Base-by-base conservation (phyloP, 1,140 invertebrate species). In the Lutraria rhynchaena region DNA sequence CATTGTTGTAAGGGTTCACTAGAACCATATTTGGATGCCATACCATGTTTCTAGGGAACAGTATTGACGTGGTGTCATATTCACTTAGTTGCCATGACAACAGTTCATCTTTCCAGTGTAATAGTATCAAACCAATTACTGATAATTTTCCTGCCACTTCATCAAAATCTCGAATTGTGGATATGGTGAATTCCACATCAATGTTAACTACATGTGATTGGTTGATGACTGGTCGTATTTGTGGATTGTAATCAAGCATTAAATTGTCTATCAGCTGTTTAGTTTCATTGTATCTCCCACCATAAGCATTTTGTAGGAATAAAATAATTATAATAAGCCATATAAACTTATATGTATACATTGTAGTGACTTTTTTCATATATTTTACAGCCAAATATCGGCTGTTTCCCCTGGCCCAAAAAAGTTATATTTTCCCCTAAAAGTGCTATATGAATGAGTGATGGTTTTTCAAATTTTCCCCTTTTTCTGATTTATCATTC, bases 121-220 rank as follows among this genome's bases (percentile, higher is more conserved):
- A 15, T n/a, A 15, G 4, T 15, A 76, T 31, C 0, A 51, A 15
- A 0, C 53, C 74, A 0, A 76, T 44, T 13, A 76, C 27, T 35
- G 44, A 63, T 31, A 76, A 46, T 53, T 27, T 65, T 53, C 49
- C 74, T 19, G 44, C 46, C 11, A 76, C 74, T 27, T 65, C 60
- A 53, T 76, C 58, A n/a, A 76, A 76, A 35, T 76, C 60, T 51
- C 65, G 58, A 7, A 76, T 65, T n/a, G 74, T 35, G 9, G 65
- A 33, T 13, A 76, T 31, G 27, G 49, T 24, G 3, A 76, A 63
- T 13, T 41, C 24, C 3, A 76, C 27, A 37, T 46, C 15, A 4
- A 53, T 46, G 0, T 3, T 2, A 1, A 76, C 15, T 19, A 19
- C 17, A n/a, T 49, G 27, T 4, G 29, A 24, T 31, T 76, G 74